Percentiles rank a stretch among this genome's conserved stretches.
Conservation (phyloP, 2,888 invertebrate genomes). For the Gerosis bhagava region DNA sequence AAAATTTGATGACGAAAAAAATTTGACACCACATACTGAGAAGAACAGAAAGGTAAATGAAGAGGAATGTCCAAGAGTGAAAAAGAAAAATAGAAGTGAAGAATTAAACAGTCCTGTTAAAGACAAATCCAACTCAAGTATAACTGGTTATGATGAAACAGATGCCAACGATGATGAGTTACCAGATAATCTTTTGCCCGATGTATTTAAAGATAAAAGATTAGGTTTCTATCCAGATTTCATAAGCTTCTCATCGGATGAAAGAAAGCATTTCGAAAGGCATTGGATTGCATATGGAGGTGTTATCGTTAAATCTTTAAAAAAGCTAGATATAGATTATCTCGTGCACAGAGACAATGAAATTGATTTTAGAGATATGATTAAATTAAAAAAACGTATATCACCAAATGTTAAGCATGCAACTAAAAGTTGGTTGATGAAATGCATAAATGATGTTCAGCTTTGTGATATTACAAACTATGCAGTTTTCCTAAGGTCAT, state of each 20-base stretch:
- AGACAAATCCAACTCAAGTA: slow-evolving; percentile 17
- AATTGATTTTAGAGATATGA: slow-evolving; percentile 52
- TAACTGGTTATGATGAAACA: slow-evolving; percentile 21
- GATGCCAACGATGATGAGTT: slow-evolving; percentile 32
- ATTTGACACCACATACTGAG: no score
- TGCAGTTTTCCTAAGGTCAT: slow-evolving; percentile 26
- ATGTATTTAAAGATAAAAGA: slow-evolving; percentile 55
- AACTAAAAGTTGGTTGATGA: slow-evolving; percentile 61
- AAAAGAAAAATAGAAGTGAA: slow-evolving; percentile 30
- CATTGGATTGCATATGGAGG: slow-evolving; percentile 87
- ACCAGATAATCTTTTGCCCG: slow-evolving; percentile 62
- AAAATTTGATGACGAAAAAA: no score
- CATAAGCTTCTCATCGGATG: slow-evolving; percentile 62
- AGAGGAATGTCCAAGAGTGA: slow-evolving; percentile 17
- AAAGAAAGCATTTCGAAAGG: slow-evolving; percentile 67
- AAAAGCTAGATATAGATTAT: slow-evolving; percentile 56
- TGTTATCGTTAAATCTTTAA: slow-evolving; percentile 60
- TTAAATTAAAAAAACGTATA: slow-evolving; percentile 51
- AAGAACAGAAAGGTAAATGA: no score
- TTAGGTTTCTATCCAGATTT: slow-evolving; percentile 75
- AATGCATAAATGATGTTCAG: slow-evolving; percentile 59
- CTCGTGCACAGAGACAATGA: slow-evolving; percentile 55
- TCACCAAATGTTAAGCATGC: slow-evolving; percentile 55
- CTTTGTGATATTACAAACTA: slow-evolving; percentile 56
- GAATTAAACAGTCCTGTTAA: slow-evolving; percentile 31